These are phyloP conservation scores for Pygoscelis adeliae DNA, from an alignment of 2,113 vertebrate genomes.

Conservation along the genomic window DNA sequence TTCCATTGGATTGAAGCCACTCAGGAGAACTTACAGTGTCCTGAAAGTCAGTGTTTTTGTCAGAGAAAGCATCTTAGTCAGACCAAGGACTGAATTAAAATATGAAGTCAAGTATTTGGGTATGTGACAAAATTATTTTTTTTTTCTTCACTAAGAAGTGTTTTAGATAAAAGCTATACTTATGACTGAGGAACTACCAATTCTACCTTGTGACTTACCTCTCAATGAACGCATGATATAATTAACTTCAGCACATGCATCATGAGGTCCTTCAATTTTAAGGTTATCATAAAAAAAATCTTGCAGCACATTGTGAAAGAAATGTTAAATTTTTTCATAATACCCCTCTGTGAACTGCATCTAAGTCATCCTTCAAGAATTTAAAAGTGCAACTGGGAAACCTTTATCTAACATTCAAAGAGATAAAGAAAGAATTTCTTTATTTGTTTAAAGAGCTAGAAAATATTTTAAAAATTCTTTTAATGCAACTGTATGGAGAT, in stretches of 20 bases:
- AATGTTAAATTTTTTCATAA: neutral
- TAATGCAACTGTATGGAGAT: neutral
- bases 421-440: neutral
- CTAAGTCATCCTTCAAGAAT: neutral
- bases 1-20: neutral
- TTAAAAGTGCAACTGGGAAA: neutral
- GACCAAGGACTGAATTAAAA: neutral
- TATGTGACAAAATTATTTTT: neutral
- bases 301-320: neutral
- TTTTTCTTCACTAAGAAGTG: neutral
- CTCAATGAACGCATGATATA: neutral
- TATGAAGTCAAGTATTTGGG: neutral
- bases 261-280: neutral
- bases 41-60: neutral
- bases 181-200: neutral
- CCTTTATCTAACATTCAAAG: neutral
- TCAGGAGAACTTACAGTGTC: neutral
- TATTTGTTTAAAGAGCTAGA: neutral
- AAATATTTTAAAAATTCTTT: neutral
- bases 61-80: neutral
- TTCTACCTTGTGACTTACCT: neutral
- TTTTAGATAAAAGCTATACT: neutral
- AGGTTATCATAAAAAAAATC: neutral
- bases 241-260: neutral
- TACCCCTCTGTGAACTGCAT: neutral